phyloP scores from a whole-genome alignment of 2,113 vertebrate species.

The Tylochromis polylepis region DNA sequence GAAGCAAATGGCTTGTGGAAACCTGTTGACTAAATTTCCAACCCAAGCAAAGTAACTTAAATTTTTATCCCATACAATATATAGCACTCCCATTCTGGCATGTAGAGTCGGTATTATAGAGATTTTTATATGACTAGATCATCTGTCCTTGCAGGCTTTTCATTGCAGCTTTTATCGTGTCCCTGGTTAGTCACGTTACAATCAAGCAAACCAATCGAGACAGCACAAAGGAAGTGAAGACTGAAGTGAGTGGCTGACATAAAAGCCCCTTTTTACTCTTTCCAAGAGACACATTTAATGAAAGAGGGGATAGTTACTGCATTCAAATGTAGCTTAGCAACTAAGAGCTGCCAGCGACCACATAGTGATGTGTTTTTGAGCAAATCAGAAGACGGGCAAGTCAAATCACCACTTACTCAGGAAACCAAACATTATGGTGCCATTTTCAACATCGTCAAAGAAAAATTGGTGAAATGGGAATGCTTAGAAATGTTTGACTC shows the following conservation, averaged over 20 bases:
- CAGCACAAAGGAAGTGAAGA: neutral
- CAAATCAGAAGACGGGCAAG: neutral
- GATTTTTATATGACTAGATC: neutral
- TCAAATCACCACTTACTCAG: neutral
- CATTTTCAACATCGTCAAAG: neutral
- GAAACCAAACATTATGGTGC: neutral
- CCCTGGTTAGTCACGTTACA: neutral
- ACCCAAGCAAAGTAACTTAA: neutral
- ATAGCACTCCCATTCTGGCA: neutral
- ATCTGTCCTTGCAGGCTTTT: neutral
- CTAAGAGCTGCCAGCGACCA: neutral
- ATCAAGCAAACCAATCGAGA: neutral
- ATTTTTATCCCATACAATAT: neutral
- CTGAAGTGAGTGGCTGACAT: neutral
- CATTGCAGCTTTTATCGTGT: neutral
- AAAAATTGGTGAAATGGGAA: neutral
- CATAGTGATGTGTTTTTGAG: neutral
- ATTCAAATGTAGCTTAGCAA: slow-evolving; percentile 18
- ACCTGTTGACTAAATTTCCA: neutral
- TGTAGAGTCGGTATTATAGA: neutral
- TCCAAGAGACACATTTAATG: neutral
- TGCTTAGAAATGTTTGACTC: neutral
- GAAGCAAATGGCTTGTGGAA: neutral
- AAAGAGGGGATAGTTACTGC: neutral
- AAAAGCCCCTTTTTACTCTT: neutral